Base-by-base conservation (phyloP, 2,113 vertebrate species). In the Rhea pennata region DNA sequence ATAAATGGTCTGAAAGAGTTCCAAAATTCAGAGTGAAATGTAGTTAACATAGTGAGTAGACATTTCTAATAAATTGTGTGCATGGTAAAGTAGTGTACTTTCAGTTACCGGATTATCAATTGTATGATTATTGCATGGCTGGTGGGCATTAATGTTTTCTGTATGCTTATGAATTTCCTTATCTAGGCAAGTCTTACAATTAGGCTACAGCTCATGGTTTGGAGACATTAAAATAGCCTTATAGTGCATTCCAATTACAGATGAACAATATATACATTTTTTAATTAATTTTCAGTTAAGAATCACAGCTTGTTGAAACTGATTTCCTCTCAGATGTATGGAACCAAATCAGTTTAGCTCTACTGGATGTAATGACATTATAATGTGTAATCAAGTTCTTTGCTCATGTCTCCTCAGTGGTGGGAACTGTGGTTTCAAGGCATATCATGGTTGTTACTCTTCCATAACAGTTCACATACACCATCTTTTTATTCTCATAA, bases 21-120 rank as follows among this genome's bases (percentile, higher is more conserved):
- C 46, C n/a, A 84, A 12, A 93, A 92, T 87, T 93, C 71, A 39
- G 26, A 53, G 50, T 20, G 81, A 93, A 93, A 65, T 78, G 39
- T 83, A 74, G 42, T 84, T 93, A 88, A 65, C 50, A 58, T 95
- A 87, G 88, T 92, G 65, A 95, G 80, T 26, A 31, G 23, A 56
- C 83, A 95, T 50, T 58, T 94, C 95, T 90, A 92, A 81, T 92
- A 92, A 94, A 90, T 66, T 90, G 23, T 64, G 39, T 59, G 75
- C 36, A 14, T 83, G 82, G 65, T 92, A 84, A 93, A 94, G 77
- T 87, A 78, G 26, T 92, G 15, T 73, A 53, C 53, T 94, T 96
- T 80, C 86, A 92, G 96, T 96, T 90, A 84, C 76, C 93, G 58
- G 61, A 50, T 95, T 94, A 88, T 86, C 83, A 90, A 23, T 96